Evolutionary conservation across 2,113 vertebrate species (phyloP), one percentile per base, ranked within the genome.

Genomic region (Dipodomys stephensi): DNA sequence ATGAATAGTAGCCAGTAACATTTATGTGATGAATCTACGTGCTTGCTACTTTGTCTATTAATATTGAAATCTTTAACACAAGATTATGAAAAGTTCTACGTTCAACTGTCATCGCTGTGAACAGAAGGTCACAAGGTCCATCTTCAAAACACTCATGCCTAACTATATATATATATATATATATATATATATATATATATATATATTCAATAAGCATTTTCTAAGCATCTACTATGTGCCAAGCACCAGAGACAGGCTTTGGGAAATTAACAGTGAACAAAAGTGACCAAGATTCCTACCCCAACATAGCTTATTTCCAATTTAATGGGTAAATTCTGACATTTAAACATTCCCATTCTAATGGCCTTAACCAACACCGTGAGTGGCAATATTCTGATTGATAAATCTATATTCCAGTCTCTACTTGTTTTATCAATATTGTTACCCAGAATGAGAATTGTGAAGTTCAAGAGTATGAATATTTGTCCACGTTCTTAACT

Each of bases 401-500:
- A 71, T 39, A 92, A 72, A 83, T 90, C 67, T 86, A 18, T 65
- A 62, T 49, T 22, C 35, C 23, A 64, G 13, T 71, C 65, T 88
- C 62, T 49, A 39, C 15, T 62, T 85, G 28, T 86, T 96, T 84
- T 46, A 80, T 44, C 22, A 90, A 32, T 62, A 71, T 18, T 68
- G 11, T 90, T 87, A 80, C 53, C 39, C 60, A 90, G 76, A 71
- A 72, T 25, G 18, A 8, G 46, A 85, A 88, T 80, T 39, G 60
- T 11, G 32, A 86, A 95, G 18, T 32, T 69, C 35, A 69, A 64
- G 27, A 16, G 1, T n/a, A 74, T 84, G 65, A 91, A 85, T 74
- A 76, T 83, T 39, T 25, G 79, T 60, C 90, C 10, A 87, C 49
- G 25, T 71, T 94, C 79, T 76, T 83, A 73, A 82, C 67, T 83